Percentiles rank a stretch among this genome's conserved stretches.
phyloP scores from a whole-genome alignment of 2,113 vertebrate genomes.

The Gracilinanus agilis region DNA sequence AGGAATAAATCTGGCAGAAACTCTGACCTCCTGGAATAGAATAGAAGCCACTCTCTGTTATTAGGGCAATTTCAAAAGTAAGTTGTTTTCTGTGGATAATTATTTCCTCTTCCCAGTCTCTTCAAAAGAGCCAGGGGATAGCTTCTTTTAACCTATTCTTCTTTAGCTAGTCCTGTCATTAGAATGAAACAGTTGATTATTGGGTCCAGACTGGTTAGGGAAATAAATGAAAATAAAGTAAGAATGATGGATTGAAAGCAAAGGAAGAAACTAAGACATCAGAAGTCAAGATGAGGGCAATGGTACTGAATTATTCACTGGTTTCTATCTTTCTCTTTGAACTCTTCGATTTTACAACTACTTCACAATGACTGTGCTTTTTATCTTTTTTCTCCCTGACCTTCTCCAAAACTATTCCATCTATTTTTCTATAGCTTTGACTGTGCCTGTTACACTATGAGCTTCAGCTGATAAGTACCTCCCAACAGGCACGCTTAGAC shows the following conservation, averaged over 20 bases:
- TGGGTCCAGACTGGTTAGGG: background rate
- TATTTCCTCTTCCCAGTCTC: background rate
- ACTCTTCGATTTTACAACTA: background rate
- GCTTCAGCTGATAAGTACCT: background rate
- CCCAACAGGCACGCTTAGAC: background rate
- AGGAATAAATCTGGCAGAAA: background rate
- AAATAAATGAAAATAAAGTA: background rate
- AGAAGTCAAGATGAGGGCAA: background rate
- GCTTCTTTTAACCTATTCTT: background rate
- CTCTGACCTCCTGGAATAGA: background rate
- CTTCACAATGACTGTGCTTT: background rate
- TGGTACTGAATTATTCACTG: background rate
- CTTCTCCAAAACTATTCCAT: background rate
- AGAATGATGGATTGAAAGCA: background rate
- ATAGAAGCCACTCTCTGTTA: background rate
- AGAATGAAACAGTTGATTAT: background rate
- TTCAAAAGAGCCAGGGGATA: background rate
- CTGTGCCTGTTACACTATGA: background rate
- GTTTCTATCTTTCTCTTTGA: constrained; percentile 32
- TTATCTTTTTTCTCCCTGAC: background rate
- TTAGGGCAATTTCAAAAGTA: background rate
- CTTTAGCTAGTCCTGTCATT: background rate
- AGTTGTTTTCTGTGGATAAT: background rate
- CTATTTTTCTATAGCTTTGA: background rate
- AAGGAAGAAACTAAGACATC: background rate